Percentiles rank a stretch among this genome's conserved stretches.
phyloP scores from a whole-genome alignment of 2,113 vertebrate genomes.

The Carlito syrichta region DNA sequence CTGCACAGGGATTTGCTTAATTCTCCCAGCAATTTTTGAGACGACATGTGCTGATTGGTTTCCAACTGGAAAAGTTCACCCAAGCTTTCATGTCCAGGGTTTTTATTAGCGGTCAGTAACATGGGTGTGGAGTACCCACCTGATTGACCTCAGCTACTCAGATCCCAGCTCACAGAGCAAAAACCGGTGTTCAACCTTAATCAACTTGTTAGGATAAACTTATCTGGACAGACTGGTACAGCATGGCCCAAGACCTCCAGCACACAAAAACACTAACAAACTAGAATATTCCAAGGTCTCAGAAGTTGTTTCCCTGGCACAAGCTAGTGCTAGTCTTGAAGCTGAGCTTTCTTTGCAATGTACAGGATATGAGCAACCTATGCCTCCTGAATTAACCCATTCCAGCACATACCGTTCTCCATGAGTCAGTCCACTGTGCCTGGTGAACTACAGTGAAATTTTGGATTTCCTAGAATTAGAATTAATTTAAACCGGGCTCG shows the following conservation, averaged over 20 bases:
- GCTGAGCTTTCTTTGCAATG: background rate
- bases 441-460: background rate
- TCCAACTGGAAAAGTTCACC: background rate
- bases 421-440: background rate
- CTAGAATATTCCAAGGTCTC: background rate
- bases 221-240: background rate
- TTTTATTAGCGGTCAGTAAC: background rate
- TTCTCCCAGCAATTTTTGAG: background rate
- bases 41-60: background rate
- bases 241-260: background rate
- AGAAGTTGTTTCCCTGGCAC: background rate
- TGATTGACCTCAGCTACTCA: background rate
- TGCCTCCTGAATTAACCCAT: background rate
- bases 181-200: background rate
- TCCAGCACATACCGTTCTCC: background rate
- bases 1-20: background rate
- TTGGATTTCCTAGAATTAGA: background rate
- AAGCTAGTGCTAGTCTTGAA: background rate
- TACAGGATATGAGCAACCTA: background rate
- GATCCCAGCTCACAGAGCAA: background rate
- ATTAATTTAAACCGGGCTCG: background rate
- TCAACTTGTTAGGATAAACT: background rate
- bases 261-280: background rate
- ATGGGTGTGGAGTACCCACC: background rate
- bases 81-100: background rate